These are phyloP conservation scores for Helicolenus hilgendorfi DNA, from an alignment of 2,797 vertebrate genomes.

Conservation along the genomic window DNA sequence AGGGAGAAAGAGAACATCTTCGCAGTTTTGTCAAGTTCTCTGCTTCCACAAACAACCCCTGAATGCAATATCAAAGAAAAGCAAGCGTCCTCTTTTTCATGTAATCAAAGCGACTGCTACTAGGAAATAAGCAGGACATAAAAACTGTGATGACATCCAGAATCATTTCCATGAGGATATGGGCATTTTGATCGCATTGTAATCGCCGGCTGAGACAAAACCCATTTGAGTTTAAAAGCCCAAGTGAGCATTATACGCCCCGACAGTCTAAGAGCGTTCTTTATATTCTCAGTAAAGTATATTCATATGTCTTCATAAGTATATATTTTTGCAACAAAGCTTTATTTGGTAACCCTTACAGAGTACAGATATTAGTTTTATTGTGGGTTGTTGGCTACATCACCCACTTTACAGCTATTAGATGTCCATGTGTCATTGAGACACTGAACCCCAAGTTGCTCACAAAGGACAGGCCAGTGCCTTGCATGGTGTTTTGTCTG, in stretches of 20 bases:
- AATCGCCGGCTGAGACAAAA: constrained; percentile 39
- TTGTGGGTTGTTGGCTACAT: neutral
- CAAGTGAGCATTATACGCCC: constrained; percentile 12
- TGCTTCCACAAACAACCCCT: constrained; percentile 26
- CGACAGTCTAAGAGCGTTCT: constrained; percentile 18
- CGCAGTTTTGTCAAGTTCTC: constrained; percentile 32
- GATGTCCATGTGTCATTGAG: constrained; percentile 21
- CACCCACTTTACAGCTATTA: constrained; percentile 21
- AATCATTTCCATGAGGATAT: constrained; percentile 45
- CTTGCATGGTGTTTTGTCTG: neutral
- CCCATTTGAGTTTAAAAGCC: constrained; percentile 42
- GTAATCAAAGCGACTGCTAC: constrained; percentile 45
- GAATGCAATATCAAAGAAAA: constrained; percentile 22
- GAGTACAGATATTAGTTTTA: constrained; percentile 25
- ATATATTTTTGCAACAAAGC: neutral
- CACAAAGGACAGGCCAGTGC: neutral
- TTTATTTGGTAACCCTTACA: constrained; percentile 25
- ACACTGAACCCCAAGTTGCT: neutral
- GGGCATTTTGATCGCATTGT: neutral
- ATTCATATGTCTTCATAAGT: neutral
- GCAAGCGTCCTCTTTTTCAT: constrained; percentile 28
- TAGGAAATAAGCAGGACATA: constrained; percentile 47
- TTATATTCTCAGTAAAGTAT: constrained; percentile 32
- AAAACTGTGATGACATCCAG: constrained; percentile 37
- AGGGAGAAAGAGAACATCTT: constrained; percentile 8